phyloP scores from a whole-genome alignment of 2,888 invertebrate species.

The Lapara coniferarum region DNA sequence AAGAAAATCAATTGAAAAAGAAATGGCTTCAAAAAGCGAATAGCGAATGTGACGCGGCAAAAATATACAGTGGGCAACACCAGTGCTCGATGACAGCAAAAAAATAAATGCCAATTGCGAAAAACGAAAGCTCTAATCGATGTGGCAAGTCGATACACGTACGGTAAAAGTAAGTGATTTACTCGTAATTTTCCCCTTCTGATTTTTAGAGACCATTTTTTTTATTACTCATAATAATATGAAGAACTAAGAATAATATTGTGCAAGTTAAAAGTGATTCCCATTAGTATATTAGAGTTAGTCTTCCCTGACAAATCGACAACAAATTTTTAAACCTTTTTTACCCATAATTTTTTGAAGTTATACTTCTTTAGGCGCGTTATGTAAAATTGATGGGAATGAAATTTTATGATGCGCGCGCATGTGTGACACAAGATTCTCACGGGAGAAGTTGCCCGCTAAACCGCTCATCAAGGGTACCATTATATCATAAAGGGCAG shows the following conservation, averaged over 20 bases:
- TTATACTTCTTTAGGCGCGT: too few species aligned
- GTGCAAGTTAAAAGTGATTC: neutral
- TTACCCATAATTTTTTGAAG: too few species aligned
- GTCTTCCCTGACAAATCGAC: too few species aligned
- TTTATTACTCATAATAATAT: too few species aligned
- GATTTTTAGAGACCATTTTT: neutral
- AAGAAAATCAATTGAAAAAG: neutral
- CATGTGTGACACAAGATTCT: too few species aligned
- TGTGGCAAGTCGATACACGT: slow-evolving; percentile 26
- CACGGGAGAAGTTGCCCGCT: too few species aligned
- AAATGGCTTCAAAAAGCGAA: slow-evolving; percentile 5
- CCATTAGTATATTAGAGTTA: slow-evolving; percentile 5
- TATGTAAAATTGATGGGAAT: too few species aligned
- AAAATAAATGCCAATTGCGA: slow-evolving; percentile 26
- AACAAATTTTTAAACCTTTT: too few species aligned
- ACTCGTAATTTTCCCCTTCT: neutral
- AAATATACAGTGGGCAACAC: slow-evolving; percentile 22
- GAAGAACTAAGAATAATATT: neutral
- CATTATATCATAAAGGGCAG: too few species aligned
- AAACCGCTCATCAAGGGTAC: too few species aligned
- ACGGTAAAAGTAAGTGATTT: neutral
- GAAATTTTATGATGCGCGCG: too few species aligned
- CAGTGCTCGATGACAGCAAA: slow-evolving; percentile 18
- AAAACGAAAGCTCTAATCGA: slow-evolving; percentile 17
- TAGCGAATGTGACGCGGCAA: slow-evolving; percentile 20